Evolutionary conservation across 1,140 invertebrate genomes (phyloP).

Genomic region (Drosophila nasuta): DNA sequence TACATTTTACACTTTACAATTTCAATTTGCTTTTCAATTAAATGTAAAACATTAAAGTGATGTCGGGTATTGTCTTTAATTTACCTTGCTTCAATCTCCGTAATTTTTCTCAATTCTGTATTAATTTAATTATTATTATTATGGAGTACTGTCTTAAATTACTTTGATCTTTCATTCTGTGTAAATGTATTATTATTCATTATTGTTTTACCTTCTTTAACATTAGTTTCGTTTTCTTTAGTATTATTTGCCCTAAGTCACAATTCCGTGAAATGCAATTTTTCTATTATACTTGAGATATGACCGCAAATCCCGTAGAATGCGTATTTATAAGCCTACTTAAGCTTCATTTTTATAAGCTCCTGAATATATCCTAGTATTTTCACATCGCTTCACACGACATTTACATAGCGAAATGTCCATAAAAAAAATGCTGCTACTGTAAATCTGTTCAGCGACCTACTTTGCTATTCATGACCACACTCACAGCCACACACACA

Average conservation of each 20-base stretch:
- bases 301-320: conserved; percentile 22
- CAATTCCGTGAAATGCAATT: background rate
- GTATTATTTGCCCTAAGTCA: background rate
- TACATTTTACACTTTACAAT: background rate
- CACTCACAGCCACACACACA: conserved; percentile 7
- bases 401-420: conserved; percentile 35
- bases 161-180: too few relatives aligned
- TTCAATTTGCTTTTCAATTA: background rate
- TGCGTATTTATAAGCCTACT: conserved; percentile 22
- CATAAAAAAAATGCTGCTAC: conserved; percentile 31
- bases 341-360: conserved; percentile 36
- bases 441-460: conserved; percentile 33
- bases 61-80: too few relatives aligned
- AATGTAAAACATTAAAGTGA: background rate
- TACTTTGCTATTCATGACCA: conserved; percentile 43
- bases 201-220: background rate
- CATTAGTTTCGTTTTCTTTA: background rate
- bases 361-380: conserved; percentile 15
- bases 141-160: too few relatives aligned
- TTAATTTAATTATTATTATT: too few relatives aligned
- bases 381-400: conserved; percentile 26
- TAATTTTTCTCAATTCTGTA: too few relatives aligned
- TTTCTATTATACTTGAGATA: conserved; percentile 11
- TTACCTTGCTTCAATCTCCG: too few relatives aligned
- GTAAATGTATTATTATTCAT: too few relatives aligned